phyloP scores from a whole-genome alignment of 2,113 vertebrate species.

The Triplophysa dalaica region DNA sequence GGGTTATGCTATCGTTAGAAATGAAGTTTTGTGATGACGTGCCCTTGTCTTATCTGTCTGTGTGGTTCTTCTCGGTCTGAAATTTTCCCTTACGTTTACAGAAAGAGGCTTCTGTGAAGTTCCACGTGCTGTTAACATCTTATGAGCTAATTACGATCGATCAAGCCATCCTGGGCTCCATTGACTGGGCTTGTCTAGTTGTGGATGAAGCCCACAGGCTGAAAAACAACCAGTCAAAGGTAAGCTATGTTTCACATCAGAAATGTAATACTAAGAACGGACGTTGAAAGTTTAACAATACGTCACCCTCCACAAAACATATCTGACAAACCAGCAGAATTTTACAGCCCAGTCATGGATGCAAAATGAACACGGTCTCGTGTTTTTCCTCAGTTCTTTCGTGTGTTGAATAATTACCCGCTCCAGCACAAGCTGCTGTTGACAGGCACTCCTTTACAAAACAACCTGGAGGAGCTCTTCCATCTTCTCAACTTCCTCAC shows the following conservation, averaged over 20 bases:
- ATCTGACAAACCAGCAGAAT: too few species aligned
- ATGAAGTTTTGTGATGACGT: background rate
- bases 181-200: slow-evolving; percentile 96
- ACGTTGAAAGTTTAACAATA: too few species aligned
- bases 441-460: slow-evolving; percentile 94
- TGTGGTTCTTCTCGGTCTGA: background rate
- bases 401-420: slow-evolving; percentile 93
- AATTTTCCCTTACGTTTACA: slow-evolving; percentile 60
- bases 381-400: slow-evolving; percentile 82
- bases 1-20: background rate
- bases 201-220: slow-evolving; percentile 96
- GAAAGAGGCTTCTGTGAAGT: slow-evolving; percentile 96
- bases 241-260: slow-evolving; percentile 54
- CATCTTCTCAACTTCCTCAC: slow-evolving; percentile 96
- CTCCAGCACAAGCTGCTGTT: slow-evolving; percentile 94
- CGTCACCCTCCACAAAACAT: too few species aligned
- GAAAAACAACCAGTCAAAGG: slow-evolving; percentile 98
- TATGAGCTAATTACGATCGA: slow-evolving; percentile 97
- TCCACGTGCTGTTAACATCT: slow-evolving; percentile 92
- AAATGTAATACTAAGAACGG: background rate
- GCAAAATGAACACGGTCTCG: background rate
- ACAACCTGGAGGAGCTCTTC: slow-evolving; percentile 96
- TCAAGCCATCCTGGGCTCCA: slow-evolving; percentile 92
- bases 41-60: background rate
- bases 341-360: background rate